phyloP scores from a whole-genome alignment of 2,113 vertebrate genomes.

The Nothocercus julius region DNA sequence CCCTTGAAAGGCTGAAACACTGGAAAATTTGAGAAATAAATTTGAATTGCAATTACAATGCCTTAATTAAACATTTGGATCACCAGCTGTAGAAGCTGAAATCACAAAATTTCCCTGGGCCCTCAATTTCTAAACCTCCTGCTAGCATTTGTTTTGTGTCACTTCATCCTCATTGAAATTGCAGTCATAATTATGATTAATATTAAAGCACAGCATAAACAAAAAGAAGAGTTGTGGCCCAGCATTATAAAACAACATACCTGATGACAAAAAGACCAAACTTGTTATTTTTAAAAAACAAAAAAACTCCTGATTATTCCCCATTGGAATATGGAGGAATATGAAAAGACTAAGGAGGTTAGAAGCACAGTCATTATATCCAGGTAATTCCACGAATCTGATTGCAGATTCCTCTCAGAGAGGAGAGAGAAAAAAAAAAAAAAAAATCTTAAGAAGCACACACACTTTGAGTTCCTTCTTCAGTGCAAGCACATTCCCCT shows the following conservation, averaged over 20 bases:
- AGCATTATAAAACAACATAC: not conserved
- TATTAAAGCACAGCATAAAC: not conserved
- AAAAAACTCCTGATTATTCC: not conserved
- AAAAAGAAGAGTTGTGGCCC: not conserved
- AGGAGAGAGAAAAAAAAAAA: too few species aligned
- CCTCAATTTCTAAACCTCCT: not conserved
- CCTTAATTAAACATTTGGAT: not conserved
- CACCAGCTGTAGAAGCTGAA: not conserved
- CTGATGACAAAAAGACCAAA: not conserved
- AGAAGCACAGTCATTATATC: not conserved
- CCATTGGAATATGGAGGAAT: not conserved
- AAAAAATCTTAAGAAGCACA: not conserved
- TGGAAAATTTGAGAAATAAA: not conserved
- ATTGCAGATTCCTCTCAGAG: not conserved
- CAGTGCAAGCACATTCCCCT: not conserved
- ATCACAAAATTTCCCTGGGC: not conserved
- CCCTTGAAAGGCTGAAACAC: not conserved
- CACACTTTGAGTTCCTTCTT: not conserved
- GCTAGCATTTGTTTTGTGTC: not conserved
- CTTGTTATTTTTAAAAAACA: not conserved
- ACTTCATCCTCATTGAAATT: not conserved
- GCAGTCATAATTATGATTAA: not conserved
- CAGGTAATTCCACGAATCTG: not conserved
- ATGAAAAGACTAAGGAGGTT: not conserved
- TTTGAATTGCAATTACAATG: not conserved